phyloP scores from a whole-genome alignment of 2,888 invertebrate genomes.

The Limnephilus marmoratus region DNA sequence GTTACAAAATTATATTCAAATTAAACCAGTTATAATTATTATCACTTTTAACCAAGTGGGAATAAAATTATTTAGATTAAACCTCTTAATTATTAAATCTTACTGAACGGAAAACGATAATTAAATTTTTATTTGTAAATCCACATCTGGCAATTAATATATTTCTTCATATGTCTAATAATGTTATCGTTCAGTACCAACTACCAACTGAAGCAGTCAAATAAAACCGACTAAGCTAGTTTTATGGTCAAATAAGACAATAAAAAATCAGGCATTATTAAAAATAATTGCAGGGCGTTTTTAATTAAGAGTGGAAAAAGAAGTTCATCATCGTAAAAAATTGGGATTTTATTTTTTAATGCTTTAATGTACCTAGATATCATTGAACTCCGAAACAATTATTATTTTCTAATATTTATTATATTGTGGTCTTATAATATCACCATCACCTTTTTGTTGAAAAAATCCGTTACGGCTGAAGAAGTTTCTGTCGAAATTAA shows the following conservation, averaged over 20 bases:
- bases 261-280: slow-evolving; percentile 55
- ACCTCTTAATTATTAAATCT: not conserved
- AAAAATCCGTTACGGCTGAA: not conserved
- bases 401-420: slow-evolving; percentile 7
- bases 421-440: not conserved
- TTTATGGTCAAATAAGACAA: slow-evolving; percentile 60
- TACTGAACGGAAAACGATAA: not conserved
- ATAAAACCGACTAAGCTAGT: slow-evolving; percentile 56
- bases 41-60: not conserved
- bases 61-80: not conserved
- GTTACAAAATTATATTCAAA: not conserved
- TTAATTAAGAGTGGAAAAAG: slow-evolving; percentile 49
- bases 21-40: not conserved
- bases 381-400: not conserved
- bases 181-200: not conserved
- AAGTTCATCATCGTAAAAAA: slow-evolving; percentile 30
- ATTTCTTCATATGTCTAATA: slow-evolving; percentile 6
- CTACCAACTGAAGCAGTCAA: slow-evolving; percentile 37
- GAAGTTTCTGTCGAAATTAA: not conserved
- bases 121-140: not conserved
- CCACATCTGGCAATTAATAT: not conserved
- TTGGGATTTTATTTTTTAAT: not conserved
- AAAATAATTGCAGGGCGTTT: slow-evolving; percentile 62
- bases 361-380: not conserved
- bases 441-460: not conserved